Base-by-base conservation (phyloP, 2,888 invertebrate genomes). In the Corbicula japonica region DNA sequence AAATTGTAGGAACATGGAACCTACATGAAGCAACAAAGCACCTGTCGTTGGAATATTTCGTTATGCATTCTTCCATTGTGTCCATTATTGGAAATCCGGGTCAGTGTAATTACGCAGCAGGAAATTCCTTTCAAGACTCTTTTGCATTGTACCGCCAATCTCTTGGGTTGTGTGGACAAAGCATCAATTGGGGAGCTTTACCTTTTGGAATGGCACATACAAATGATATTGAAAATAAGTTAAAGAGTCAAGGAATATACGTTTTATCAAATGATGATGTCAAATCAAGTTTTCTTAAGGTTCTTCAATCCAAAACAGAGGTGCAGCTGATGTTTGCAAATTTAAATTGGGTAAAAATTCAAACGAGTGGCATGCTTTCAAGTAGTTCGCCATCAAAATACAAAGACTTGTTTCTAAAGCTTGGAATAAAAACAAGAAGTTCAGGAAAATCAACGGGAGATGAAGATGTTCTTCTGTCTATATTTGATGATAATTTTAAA, bases 141-240 rank as follows among this genome's bases (percentile, higher is more conserved):
- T 44, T 89, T 28, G 85, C 87, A 1, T 58, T 70, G n/a, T 83
- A 79, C 38, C 71, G 87, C 18, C 62, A 83, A 10, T n/a, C 28
- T 0, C 21, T 44, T 6, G 81, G 83, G 3, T 54, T 82, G 4
- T 23, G 60, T 10, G 86, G 70, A 8, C 88, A 88, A 65, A 69
- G 70, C 32, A 85, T 89, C 21, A 88, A 87, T 52, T 89, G 89
- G 89, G 87, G 88, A 21, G 79, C 86, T 15, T 41, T 88, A 28
- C 58, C 66, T 30, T 34, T 85, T 12, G 88, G 88, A n/a, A 80
- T 88, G 80, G 70, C 68, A 15, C 41, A 15, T 38, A 54, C 68
- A 48, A 38, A 34, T 26, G 30, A 65, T 32, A 23, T 58, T n/a
- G 21, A 41, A 48, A 44, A 58, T 46, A 18, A 21, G 5, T 46